Conservation (phyloP, 2,797 vertebrate species). For the Gymnocypris eckloni region DNA sequence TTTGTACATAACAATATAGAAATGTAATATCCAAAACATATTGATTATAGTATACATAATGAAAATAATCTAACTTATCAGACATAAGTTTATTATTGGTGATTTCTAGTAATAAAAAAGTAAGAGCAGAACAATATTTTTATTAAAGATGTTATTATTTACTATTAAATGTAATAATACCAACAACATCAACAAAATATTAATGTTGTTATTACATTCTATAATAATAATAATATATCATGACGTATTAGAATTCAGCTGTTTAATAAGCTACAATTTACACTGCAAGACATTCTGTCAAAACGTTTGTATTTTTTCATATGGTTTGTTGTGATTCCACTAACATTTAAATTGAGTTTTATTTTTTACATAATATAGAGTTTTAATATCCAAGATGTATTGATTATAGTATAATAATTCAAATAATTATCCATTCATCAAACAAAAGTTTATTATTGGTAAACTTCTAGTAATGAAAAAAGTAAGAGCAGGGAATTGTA, state of each 20-base stretch:
- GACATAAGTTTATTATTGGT: not conserved
- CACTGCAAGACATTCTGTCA: not conserved
- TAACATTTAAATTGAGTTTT: not conserved
- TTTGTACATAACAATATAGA: not conserved
- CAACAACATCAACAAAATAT: not conserved
- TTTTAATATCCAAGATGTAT: not conserved
- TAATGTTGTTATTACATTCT: not conserved
- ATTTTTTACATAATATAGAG: not conserved
- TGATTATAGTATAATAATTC: not conserved
- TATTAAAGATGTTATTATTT: not conserved
- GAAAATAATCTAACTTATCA: not conserved
- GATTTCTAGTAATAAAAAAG: not conserved
- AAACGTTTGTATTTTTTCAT: not conserved
- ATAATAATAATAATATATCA: not conserved
- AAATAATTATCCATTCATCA: not conserved
- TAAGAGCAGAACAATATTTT: not conserved
- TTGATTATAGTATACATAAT: too few species aligned
- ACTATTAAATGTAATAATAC: too few species aligned
- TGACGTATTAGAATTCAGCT: not conserved
- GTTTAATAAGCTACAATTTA: slow-evolving; percentile 1
- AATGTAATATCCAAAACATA: not conserved
- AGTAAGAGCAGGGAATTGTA: not conserved
- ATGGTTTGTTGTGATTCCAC: not conserved
- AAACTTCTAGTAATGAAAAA: not conserved
- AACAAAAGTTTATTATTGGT: not conserved